A percentile compares a stretch with the other conserved stretches of the same genome.
Evolutionary conservation across 2,797 vertebrate species (phyloP).

Genomic region (Melanotaenia maccullochi): DNA sequence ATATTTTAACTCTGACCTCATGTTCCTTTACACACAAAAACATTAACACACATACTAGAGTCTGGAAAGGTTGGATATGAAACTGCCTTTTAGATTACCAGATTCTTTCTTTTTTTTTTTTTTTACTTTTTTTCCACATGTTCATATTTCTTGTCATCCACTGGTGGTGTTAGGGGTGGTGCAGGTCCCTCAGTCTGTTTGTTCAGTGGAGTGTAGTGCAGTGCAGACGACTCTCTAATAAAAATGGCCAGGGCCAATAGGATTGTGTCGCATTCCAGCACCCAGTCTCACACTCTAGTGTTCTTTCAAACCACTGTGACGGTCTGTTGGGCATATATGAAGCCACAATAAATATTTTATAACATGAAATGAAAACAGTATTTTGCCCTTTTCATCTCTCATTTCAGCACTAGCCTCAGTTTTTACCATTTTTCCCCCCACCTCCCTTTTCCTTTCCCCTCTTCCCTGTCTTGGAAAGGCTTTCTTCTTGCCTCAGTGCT

Average conservation of each 20-base stretch:
- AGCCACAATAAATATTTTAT: conserved; percentile 84
- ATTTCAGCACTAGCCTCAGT: conserved; percentile 59
- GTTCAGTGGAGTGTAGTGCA: conserved; percentile 55
- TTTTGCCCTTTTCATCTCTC: conserved; percentile 78
- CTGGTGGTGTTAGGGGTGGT: conserved; percentile 36
- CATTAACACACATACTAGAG: conserved; percentile 25
- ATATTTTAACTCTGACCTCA: conserved; percentile 77
- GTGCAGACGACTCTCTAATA: conserved; percentile 67
- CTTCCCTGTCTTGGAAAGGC: conserved; percentile 40
- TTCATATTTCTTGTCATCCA: conserved; percentile 25
- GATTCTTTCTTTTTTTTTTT: conserved; percentile 3
- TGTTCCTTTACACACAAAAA: conserved; percentile 48
- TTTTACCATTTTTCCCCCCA: conserved; percentile 47
- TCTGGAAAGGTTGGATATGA: conserved; percentile 54
- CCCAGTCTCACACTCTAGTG: conserved; percentile 63
- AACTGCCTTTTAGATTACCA: conserved; percentile 62
- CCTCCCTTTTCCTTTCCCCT: background rate
- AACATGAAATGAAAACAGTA: conserved; percentile 81
- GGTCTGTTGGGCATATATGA: conserved; percentile 75
- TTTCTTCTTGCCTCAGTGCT: conserved; percentile 85
- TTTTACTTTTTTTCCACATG: conserved; percentile 23
- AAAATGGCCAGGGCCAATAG: conserved; percentile 69
- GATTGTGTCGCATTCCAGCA: conserved; percentile 60
- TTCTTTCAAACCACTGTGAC: conserved; percentile 73
- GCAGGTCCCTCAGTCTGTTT: conserved; percentile 60